A percentile compares a stretch with the other conserved stretches of the same genome.
phyloP scores from a whole-genome alignment of 2,797 vertebrate species.

The Toxotes lorentzi region DNA sequence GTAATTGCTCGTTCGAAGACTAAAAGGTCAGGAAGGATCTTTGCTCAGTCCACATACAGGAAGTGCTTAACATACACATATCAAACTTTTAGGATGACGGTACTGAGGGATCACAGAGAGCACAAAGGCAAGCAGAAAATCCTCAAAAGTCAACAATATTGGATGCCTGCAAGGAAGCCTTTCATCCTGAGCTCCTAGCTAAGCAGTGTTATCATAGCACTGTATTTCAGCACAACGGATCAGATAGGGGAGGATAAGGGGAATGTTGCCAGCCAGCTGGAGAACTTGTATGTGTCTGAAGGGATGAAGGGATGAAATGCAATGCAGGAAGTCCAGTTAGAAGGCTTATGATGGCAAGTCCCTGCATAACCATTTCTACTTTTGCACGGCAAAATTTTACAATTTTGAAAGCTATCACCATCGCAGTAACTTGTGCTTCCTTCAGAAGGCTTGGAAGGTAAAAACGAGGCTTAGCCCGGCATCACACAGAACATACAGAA shows the following conservation, averaged over 20 bases:
- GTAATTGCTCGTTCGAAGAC: constrained; percentile 32
- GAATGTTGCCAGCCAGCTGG: constrained; percentile 37
- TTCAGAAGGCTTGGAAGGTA: constrained; percentile 10
- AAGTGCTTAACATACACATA: constrained; percentile 16
- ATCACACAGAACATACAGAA: background rate
- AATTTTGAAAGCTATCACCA: constrained; percentile 17
- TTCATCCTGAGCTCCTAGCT: constrained; percentile 66
- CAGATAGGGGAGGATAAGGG: constrained; percentile 52
- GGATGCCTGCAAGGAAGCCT: constrained; percentile 62
- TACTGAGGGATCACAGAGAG: constrained; percentile 24
- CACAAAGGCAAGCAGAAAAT: constrained; percentile 47
- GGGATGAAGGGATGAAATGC: constrained; percentile 45
- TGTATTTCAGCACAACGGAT: constrained; percentile 59
- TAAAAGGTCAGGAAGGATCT: constrained; percentile 1
- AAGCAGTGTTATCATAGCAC: constrained; percentile 69
- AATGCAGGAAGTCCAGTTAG: constrained; percentile 38
- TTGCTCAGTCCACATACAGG: constrained; percentile 13
- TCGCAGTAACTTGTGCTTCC: constrained; percentile 5
- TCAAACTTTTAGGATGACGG: constrained; percentile 22
- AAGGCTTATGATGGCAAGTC: constrained; percentile 33
- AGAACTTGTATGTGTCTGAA: constrained; percentile 37
- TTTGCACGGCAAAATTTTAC: constrained; percentile 17
- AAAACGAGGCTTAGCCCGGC: background rate
- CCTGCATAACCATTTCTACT: constrained; percentile 26
- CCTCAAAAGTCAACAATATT: constrained; percentile 63